Conservation (phyloP, 2,888 invertebrate genomes). For the Muschampia plurimacula region DNA sequence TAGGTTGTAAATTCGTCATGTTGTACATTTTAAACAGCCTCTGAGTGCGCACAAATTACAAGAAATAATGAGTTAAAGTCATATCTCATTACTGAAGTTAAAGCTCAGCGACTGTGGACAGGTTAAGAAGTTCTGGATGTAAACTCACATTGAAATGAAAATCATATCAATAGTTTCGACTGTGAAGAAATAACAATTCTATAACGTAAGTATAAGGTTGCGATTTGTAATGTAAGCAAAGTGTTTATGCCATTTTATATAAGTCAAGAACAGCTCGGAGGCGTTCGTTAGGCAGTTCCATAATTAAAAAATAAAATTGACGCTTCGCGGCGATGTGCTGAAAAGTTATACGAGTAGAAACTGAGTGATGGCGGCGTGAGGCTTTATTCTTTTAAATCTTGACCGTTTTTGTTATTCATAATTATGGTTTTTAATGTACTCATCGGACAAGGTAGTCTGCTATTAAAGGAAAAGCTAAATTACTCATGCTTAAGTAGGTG, state of each 20-base stretch:
- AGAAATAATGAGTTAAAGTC: slow-evolving; percentile 73
- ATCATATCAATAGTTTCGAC: slow-evolving; percentile 48
- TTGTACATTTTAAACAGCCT: slow-evolving; percentile 56
- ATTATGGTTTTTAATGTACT: slow-evolving; percentile 8
- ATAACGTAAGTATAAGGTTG: slow-evolving; percentile 46
- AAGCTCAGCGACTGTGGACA: slow-evolving; percentile 73
- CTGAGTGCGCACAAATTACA: slow-evolving; percentile 63
- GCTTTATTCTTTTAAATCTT: slow-evolving; percentile 47
- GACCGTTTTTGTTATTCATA: slow-evolving; percentile 36
- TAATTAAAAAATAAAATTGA: slow-evolving; percentile 78
- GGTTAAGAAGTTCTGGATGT: slow-evolving; percentile 66
- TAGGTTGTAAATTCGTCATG: slow-evolving; percentile 68
- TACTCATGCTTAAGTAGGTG: no score
- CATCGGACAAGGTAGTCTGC: background rate
- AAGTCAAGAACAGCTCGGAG: slow-evolving; percentile 48
- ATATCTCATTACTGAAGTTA: slow-evolving; percentile 81
- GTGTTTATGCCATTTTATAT: background rate
- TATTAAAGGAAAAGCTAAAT: no score
- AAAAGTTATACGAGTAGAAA: slow-evolving; percentile 62
- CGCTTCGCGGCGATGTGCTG: slow-evolving; percentile 63
- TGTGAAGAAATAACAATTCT: slow-evolving; percentile 43
- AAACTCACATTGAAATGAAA: slow-evolving; percentile 56
- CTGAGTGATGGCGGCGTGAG: slow-evolving; percentile 56
- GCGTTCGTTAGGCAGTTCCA: slow-evolving; percentile 76
- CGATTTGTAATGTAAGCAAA: slow-evolving; percentile 39